Conservation (phyloP, 2,797 vertebrate genomes). For the Peromyscus aztecus region DNA sequence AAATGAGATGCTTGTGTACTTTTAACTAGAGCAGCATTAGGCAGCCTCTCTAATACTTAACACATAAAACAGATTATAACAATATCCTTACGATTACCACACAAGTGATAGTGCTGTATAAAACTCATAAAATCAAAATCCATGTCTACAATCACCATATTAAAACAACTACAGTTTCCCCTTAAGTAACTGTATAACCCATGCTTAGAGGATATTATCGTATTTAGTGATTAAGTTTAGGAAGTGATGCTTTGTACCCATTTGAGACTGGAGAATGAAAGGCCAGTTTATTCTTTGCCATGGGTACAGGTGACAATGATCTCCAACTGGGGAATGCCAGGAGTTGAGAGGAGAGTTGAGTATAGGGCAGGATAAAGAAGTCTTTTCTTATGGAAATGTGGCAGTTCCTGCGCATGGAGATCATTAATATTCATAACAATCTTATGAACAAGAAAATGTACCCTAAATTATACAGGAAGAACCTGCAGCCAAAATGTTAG, state of each 20-base stretch:
- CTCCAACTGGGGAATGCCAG: neutral
- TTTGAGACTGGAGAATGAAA: constrained; percentile 44
- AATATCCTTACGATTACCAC: constrained; percentile 87
- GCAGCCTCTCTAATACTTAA: constrained; percentile 84
- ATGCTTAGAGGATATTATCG: constrained; percentile 76
- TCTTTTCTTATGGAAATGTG: neutral
- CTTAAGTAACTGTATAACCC: constrained; percentile 86
- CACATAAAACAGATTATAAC: constrained; percentile 87
- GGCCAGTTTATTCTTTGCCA: constrained; percentile 55
- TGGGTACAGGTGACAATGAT: neutral
- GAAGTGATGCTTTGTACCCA: constrained; percentile 53
- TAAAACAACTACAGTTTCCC: constrained; percentile 85
- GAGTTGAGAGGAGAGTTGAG: neutral
- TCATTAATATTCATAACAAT: neutral
- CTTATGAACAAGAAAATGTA: neutral
- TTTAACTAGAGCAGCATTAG: constrained; percentile 78
- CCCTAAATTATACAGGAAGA: neutral
- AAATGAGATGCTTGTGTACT: constrained; percentile 76
- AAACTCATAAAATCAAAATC: constrained; percentile 87
- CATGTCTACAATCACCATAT: constrained; percentile 85
- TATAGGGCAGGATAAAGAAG: neutral
- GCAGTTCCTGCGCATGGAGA: neutral
- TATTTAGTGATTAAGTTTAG: constrained; percentile 83
- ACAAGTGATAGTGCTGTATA: constrained; percentile 87
- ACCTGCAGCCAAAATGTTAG: neutral